phyloP scores from a whole-genome alignment of 2,113 vertebrate genomes.

The Hystrix brachyura region DNA sequence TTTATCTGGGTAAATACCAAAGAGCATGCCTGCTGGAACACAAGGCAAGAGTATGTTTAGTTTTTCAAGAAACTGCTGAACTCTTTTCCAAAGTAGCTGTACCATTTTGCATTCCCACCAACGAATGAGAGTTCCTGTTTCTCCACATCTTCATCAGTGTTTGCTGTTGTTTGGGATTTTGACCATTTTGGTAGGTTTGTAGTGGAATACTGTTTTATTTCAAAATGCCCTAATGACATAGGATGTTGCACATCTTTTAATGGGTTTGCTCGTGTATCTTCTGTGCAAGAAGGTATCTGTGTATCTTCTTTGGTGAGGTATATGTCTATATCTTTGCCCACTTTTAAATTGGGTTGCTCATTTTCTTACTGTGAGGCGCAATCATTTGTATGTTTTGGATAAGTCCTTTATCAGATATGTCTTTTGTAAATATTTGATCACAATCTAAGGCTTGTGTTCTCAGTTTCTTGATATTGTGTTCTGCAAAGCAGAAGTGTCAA shows the following conservation, averaged over 20 bases:
- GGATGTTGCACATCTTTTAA: not conserved
- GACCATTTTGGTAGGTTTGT: not conserved
- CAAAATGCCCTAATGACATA: not conserved
- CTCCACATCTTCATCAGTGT: not conserved
- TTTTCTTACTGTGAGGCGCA: not conserved
- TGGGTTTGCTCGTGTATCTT: no score
- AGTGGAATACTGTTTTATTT: not conserved
- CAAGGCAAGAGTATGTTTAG: not conserved
- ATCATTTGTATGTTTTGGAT: not conserved
- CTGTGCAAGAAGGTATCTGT: not conserved
- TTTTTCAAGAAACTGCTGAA: not conserved
- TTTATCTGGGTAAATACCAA: not conserved
- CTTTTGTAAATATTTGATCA: not conserved
- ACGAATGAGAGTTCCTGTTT: not conserved
- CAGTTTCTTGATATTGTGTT: not conserved
- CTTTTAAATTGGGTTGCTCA: not conserved
- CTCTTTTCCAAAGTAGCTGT: not conserved
- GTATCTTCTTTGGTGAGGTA: not conserved
- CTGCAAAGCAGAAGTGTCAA: not conserved
- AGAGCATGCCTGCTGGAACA: not conserved
- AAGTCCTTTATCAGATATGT: not conserved
- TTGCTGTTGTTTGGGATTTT: not conserved
- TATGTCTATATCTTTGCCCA: not conserved
- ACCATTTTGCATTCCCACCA: not conserved
- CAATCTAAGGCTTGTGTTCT: not conserved